Evolutionary conservation across 2,113 vertebrate genomes (phyloP).

Genomic region (Cryptomyrus ogoouensis): DNA sequence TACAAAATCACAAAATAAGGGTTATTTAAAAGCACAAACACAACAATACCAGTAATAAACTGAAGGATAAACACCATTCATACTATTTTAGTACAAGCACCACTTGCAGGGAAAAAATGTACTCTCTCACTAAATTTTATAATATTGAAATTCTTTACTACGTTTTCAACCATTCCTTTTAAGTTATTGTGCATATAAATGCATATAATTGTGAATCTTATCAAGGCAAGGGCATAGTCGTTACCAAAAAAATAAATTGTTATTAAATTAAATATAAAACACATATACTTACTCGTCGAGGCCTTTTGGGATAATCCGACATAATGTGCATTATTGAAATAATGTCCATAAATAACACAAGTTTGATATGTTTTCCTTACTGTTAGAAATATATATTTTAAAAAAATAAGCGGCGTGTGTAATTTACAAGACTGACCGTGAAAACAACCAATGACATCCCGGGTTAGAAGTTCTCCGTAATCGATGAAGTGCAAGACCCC

Average conservation of each 20-base stretch:
- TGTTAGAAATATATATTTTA: background rate
- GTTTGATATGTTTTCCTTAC: background rate
- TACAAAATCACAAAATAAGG: background rate
- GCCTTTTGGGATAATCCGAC: slow-evolving; percentile 24
- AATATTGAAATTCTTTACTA: background rate
- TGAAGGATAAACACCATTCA: background rate
- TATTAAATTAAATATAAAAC: background rate
- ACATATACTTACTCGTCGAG: slow-evolving; percentile 24
- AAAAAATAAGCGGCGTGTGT: background rate
- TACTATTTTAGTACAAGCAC: background rate
- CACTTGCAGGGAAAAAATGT: background rate
- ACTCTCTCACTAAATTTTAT: background rate
- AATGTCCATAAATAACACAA: slow-evolving; percentile 16
- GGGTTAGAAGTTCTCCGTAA: slow-evolving; percentile 18
- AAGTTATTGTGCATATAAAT: background rate
- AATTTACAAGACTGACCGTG: background rate
- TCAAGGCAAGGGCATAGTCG: background rate
- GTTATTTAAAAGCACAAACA: background rate
- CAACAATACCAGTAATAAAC: background rate
- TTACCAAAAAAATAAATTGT: background rate
- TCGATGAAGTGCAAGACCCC: slow-evolving; percentile 20
- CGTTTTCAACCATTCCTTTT: background rate
- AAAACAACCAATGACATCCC: slow-evolving; percentile 32
- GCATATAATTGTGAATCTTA: background rate
- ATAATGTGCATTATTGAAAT: slow-evolving; percentile 8